Conservation (phyloP, 2,888 invertebrate species). For the Neoascia interrupta region DNA sequence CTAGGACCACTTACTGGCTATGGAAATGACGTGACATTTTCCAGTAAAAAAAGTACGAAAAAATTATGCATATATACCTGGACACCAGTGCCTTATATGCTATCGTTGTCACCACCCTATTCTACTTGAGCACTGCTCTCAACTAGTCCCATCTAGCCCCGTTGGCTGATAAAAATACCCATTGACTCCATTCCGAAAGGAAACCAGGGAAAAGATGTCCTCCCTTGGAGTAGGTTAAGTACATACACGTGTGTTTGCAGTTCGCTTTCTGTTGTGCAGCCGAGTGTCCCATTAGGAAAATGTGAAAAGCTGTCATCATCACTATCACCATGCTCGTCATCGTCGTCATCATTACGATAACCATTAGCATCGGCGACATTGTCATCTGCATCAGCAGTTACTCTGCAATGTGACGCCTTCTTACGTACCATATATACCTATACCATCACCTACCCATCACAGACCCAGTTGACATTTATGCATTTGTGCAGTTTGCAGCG, state of each 20-base stretch:
- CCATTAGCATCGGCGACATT: slow-evolving; percentile 66
- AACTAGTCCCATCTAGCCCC: background rate
- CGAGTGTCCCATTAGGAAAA: slow-evolving; percentile 55
- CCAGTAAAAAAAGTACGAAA: slow-evolving; percentile 18
- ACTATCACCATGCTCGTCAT: slow-evolving; percentile 47
- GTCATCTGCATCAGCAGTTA: slow-evolving; percentile 66
- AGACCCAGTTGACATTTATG: slow-evolving; percentile 46
- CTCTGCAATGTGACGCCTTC: slow-evolving; percentile 45
- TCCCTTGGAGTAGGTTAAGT: slow-evolving; percentile 61
- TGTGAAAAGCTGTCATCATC: slow-evolving; percentile 67
- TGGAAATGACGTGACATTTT: slow-evolving; percentile 35
- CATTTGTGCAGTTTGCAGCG: slow-evolving; percentile 4
- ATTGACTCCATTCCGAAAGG: slow-evolving; percentile 36
- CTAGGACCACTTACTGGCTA: slow-evolving; percentile 18
- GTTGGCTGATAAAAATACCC: slow-evolving; percentile 27
- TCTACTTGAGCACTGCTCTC: slow-evolving; percentile 25
- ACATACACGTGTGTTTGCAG: slow-evolving; percentile 35
- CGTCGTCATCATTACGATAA: slow-evolving; percentile 63
- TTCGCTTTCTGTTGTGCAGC: slow-evolving; percentile 24
- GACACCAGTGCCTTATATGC: slow-evolving; percentile 45
- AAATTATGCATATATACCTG: slow-evolving; percentile 38
- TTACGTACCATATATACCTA: slow-evolving; percentile 24
- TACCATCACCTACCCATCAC: background rate
- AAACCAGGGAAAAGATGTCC: slow-evolving; percentile 32
- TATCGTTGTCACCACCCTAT: background rate